Conservation (phyloP, 2,888 invertebrate species). For the Andrena flavipes region DNA sequence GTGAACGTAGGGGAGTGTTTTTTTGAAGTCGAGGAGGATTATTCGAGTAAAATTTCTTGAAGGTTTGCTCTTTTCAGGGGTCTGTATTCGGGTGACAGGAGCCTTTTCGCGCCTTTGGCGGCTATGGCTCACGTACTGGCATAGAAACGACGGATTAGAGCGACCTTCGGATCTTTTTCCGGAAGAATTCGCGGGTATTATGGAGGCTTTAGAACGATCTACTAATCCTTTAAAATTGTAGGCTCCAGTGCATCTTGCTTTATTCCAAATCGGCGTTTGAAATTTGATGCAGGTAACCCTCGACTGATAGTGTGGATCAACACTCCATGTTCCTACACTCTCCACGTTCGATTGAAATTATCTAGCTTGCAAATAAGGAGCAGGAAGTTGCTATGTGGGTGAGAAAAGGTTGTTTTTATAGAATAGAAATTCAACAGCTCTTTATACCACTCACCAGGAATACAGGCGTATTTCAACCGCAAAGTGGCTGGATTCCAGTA, state of each 20-base stretch:
- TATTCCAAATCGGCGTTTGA: background rate
- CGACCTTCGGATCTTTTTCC: constrained; percentile 20
- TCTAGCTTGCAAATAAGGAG: constrained; percentile 49
- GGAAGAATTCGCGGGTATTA: constrained; percentile 2
- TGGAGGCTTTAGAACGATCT: background rate
- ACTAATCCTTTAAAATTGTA: constrained; percentile 18
- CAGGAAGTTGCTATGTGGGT: background rate
- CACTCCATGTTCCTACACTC: constrained; percentile 29
- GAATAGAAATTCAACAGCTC: background rate
- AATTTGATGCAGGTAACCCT: background rate
- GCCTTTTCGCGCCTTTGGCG: constrained; percentile 23
- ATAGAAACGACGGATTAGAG: constrained; percentile 56
- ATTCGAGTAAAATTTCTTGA: background rate
- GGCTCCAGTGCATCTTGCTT: background rate
- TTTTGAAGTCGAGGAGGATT: background rate
- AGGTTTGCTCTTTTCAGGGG: background rate
- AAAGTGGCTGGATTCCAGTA: constrained; percentile 89
- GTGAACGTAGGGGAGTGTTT: background rate
- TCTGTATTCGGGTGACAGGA: constrained; percentile 13
- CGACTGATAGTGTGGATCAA: background rate
- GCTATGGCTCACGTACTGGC: constrained; percentile 4
- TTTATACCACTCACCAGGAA: constrained; percentile 87
- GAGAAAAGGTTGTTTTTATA: background rate
- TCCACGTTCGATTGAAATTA: constrained; percentile 21
- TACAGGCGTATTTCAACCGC: constrained; percentile 90